Evolutionary conservation across 30 jellyfish, hydroid and myxozoan species (phyloP).

Genomic region (Mastigias papua): DNA sequence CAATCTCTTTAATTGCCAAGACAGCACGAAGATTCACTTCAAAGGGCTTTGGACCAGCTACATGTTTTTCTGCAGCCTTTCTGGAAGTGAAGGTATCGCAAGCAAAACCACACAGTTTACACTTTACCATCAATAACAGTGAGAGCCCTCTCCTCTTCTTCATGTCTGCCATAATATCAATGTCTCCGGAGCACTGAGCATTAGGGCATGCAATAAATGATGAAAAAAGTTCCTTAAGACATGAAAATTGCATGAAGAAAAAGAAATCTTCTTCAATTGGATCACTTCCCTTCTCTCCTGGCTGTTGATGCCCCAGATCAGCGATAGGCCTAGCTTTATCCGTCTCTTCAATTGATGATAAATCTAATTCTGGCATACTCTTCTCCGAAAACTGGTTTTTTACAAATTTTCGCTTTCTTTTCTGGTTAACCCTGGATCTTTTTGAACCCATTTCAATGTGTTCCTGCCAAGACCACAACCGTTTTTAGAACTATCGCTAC

Average conservation of each 20-base stretch:
- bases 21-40: too few relatives aligned
- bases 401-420: not conserved
- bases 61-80: not conserved
- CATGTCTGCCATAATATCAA: not conserved
- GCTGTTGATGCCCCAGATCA: not conserved
- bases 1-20: not conserved
- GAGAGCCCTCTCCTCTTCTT: not conserved
- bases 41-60: too few relatives aligned
- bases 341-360: not conserved
- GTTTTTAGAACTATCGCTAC: too few relatives aligned
- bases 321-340: not conserved
- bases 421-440: not conserved
- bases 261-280: too few relatives aligned
- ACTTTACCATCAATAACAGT: not conserved
- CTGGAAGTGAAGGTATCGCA: not conserved
- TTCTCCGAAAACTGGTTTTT: not conserved
- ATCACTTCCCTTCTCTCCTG: not conserved
- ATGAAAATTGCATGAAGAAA: not conserved
- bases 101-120: not conserved
- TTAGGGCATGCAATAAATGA: not conserved
- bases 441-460: not conserved
- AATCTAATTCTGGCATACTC: not conserved
- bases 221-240: not conserved
- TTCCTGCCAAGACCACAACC: too few relatives aligned
- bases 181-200: not conserved